Base-by-base conservation (phyloP, 1,140 invertebrate genomes). In the Platorchestia sp. region DNA sequence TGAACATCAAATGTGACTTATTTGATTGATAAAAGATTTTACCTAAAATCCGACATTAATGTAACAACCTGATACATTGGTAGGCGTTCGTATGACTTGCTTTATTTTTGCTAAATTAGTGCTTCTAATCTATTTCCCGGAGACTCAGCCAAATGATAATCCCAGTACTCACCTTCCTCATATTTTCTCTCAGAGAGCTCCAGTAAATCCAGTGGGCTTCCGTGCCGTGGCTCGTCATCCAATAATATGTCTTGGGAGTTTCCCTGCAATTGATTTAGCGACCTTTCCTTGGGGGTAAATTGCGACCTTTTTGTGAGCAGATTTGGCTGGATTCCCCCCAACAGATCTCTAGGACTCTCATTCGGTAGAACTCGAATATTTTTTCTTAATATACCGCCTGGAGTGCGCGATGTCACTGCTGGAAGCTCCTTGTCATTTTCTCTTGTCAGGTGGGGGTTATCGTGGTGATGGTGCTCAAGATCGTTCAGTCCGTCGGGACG, bases 121-220 rank as follows among this genome's bases (percentile, higher is more conserved):
- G 1, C 10, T 10, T 75, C 14, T 75, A 3, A 10, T 36, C 59
- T 75, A 51, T 27, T 36, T 19, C 10, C 36, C 59, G 14, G 27
- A 75, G 59, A 1, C 14, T 75, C 7, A 75, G 27, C 27, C 59
- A 75, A 36, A 75, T 19, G 59, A 75, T 75, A 27, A 10, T 75
- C 27, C 59, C 59, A 36, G 59, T 75, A 93, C 91, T 93, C 91
- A 93, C 91, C 91, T 93, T 93, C 91, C 40, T 93, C 91, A 40
- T 93, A 93, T 47, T 93, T 93, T 36, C 47, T 93, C 45, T 93
- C 91, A 14, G 91, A 6, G 36, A 93, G 44, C 40, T 93, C 91
- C 91, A 93, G 91, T n/a, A 93, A 47, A 93, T 93, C 91, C 45
- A 93, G 91, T 5, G 43, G 45, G 91, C 44, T 93, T 93, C 43